Base-by-base conservation (phyloP, 1,140 invertebrate genomes). In the Anastatus disparis region DNA sequence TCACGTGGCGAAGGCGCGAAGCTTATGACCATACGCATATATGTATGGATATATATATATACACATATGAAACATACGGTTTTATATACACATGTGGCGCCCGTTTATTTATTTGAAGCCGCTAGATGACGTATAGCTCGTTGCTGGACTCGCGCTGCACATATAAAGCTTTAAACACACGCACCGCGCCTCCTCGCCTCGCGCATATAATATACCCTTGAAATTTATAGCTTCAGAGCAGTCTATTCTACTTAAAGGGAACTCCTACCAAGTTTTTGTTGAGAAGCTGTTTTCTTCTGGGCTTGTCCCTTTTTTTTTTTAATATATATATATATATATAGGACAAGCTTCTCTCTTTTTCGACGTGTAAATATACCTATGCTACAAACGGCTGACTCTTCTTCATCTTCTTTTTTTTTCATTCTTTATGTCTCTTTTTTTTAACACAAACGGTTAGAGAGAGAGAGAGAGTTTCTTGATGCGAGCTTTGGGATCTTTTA, bases 71-170 rank as follows among this genome's bases (percentile, higher is more conserved):
- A 2, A 52, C 42, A 20, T 20, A n/a, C 44, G 44, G 35, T 12
- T 46, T 6, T 6, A 20, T 29, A n/a, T 8, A 15, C 42, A 50
- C 44, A 44, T 35, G 48, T 17, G 56, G 29, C 66, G 66, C 79
- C 70, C 74, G 79, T 71, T 82, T 83, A 83, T 83, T 83, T 83
- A 82, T 79, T 80, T 76, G 22, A 77, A 79, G 79, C 75, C 77
- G 72, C 74, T 59, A 71, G 76, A 77, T 82, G 81, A 82, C 81
- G 76, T 77, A 82, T 78, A 76, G 75, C 64, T 74, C 71, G 77
- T 76, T 78, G 78, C 77, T 80, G 80, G 78, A 79, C 77, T 35
- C 4, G 74, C 15, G 42, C 42, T n/a, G 17, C n/a, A n/a, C n/a
- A n/a, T n/a, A n/a, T n/a, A 44, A 63, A 29, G 61, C 61, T 63